phyloP scores from a whole-genome alignment of 2,113 vertebrate genomes.

The Ptilorrhoa leucosticta region DNA sequence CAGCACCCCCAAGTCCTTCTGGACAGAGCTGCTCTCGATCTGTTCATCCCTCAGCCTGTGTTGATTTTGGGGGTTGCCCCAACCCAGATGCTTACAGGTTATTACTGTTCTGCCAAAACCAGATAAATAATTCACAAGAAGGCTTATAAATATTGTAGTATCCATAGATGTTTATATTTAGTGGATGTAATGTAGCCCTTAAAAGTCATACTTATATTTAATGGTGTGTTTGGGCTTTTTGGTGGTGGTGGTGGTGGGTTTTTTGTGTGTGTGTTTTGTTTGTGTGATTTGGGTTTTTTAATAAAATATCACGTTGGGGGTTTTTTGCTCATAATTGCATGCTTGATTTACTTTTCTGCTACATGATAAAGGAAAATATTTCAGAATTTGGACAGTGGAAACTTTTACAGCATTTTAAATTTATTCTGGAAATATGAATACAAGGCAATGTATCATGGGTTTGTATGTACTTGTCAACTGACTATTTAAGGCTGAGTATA shows the following conservation, averaged over 20 bases:
- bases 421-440: background rate
- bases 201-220: background rate
- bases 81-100: background rate
- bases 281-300: background rate
- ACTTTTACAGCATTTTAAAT: background rate
- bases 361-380: background rate
- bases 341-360: background rate
- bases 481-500: background rate
- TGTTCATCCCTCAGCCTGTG: background rate
- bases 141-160: background rate
- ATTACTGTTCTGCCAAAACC: background rate
- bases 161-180: background rate
- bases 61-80: accelerated
- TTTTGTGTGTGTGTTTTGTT: background rate
- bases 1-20: background rate
- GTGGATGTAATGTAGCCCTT: background rate
- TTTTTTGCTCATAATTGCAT: background rate
- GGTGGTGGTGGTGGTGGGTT: too few species aligned
- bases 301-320: accelerated
- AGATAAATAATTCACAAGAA: background rate
- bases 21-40: background rate
- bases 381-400: background rate
- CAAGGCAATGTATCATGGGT: accelerated
- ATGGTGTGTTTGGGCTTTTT: background rate
- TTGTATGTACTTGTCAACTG: background rate